These are phyloP conservation scores for Pedetes capensis DNA, from an alignment of 2,113 vertebrate species.

Conservation along the genomic window DNA sequence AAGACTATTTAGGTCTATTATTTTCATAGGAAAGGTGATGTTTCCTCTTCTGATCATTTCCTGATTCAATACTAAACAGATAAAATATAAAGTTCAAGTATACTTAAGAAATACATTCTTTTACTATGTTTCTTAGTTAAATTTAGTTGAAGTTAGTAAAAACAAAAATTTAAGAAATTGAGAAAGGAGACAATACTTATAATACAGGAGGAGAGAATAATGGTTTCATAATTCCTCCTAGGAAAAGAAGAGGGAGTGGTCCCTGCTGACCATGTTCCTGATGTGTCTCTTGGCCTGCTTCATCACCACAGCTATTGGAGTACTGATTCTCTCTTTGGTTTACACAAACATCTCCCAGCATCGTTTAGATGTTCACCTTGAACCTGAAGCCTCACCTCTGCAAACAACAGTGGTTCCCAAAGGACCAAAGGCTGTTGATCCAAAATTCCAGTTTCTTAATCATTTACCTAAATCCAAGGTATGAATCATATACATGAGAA, in stretches of 20 bases:
- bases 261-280: constrained; percentile 75
- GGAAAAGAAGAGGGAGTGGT: constrained; percentile 67
- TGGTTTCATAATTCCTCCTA: constrained; percentile 1
- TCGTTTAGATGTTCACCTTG: accelerated
- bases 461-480: constrained; percentile 81
- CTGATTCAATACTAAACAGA: background rate
- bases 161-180: background rate
- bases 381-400: accelerated
- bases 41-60: background rate
- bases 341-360: background rate
- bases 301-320: constrained; percentile 67
- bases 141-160: background rate
- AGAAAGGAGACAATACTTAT: background rate
- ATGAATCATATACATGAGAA: background rate
- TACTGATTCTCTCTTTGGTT: constrained; percentile 73
- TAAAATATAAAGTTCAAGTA: background rate
- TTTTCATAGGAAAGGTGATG: background rate
- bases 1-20: background rate
- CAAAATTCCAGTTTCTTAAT: constrained; percentile 80
- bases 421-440: constrained; percentile 32
- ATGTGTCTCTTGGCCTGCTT: constrained; percentile 79
- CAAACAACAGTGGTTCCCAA: background rate
- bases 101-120: background rate
- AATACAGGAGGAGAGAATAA: background rate
- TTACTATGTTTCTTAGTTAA: background rate